Evolutionary conservation across 2,797 vertebrate species (phyloP).

Genomic region (Sebastes trivittatus): DNA sequence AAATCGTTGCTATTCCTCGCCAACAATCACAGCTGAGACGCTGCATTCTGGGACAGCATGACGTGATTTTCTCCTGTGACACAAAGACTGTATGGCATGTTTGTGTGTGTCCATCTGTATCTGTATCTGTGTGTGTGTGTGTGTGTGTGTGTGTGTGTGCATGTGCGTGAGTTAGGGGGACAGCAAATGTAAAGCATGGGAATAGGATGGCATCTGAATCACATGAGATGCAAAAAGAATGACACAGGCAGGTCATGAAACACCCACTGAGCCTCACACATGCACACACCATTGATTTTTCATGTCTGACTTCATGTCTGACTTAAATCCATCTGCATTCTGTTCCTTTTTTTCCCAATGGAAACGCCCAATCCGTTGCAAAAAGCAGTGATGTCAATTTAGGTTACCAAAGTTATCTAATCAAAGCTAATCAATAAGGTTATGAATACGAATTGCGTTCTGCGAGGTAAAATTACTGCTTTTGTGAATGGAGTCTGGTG

Average conservation of each 20-base stretch:
- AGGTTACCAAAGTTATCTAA: too few relatives aligned
- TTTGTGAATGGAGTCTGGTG: too few relatives aligned
- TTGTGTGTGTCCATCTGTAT: slow-evolving; percentile 8
- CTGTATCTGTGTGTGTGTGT: background rate
- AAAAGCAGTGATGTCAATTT: too few relatives aligned
- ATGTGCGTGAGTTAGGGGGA: background rate
- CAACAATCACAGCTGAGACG: slow-evolving; percentile 15
- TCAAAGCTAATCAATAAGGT: too few relatives aligned
- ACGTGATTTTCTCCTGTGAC: slow-evolving; percentile 4
- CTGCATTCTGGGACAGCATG: slow-evolving; percentile 5
- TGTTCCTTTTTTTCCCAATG: too few relatives aligned
- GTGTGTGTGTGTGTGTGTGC: background rate
- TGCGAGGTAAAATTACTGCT: too few relatives aligned
- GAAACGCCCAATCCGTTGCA: too few relatives aligned
- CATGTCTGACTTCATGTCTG: background rate
- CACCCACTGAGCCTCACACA: background rate
- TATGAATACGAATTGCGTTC: too few relatives aligned
- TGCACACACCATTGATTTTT: background rate
- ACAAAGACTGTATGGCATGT: background rate
- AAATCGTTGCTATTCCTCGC: background rate
- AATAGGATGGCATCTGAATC: slow-evolving; percentile 44
- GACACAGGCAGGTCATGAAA: slow-evolving; percentile 14
- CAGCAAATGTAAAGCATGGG: slow-evolving; percentile 27
- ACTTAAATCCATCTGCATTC: too few relatives aligned
- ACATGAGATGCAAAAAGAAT: slow-evolving; percentile 18